Evolutionary conservation across 1,140 invertebrate species (phyloP).

Genomic region (Rhopalosiphum padi): DNA sequence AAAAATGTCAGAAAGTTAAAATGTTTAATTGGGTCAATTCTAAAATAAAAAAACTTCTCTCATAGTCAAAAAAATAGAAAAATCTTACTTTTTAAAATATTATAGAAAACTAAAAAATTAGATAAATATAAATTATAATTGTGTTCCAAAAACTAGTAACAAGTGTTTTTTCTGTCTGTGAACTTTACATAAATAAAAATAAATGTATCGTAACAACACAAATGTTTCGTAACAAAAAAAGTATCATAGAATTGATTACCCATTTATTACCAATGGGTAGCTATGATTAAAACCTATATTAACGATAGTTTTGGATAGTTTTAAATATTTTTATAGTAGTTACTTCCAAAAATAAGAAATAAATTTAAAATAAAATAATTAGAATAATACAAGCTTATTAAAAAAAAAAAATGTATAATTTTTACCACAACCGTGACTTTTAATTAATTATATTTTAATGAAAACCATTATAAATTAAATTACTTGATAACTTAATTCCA

Average conservation of each 20-base stretch:
- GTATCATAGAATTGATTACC: not conserved
- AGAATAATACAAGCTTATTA: not conserved
- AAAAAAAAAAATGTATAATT: not conserved
- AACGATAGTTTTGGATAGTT: not conserved
- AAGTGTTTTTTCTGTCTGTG: not conserved
- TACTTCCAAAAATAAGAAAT: not conserved
- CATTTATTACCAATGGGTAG: not conserved
- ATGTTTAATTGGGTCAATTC: too few species aligned
- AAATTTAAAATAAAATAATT: not conserved
- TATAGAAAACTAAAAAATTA: too few species aligned
- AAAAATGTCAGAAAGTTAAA: too few species aligned
- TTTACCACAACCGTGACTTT: not conserved
- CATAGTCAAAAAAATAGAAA: too few species aligned
- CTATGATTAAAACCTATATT: not conserved
- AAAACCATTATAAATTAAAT: too few species aligned
- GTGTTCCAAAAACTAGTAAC: not conserved
- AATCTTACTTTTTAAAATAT: too few species aligned
- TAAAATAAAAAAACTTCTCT: not conserved
- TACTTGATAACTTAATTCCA: too few species aligned
- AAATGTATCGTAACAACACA: too few species aligned
- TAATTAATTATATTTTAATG: not conserved
- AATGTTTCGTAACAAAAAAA: not conserved
- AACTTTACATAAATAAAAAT: not conserved
- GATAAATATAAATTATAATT: not conserved
- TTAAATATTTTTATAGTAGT: not conserved